These are phyloP conservation scores for Diorhabda sublineata DNA, from an alignment of 1,140 invertebrate species.

Conservation along the genomic window DNA sequence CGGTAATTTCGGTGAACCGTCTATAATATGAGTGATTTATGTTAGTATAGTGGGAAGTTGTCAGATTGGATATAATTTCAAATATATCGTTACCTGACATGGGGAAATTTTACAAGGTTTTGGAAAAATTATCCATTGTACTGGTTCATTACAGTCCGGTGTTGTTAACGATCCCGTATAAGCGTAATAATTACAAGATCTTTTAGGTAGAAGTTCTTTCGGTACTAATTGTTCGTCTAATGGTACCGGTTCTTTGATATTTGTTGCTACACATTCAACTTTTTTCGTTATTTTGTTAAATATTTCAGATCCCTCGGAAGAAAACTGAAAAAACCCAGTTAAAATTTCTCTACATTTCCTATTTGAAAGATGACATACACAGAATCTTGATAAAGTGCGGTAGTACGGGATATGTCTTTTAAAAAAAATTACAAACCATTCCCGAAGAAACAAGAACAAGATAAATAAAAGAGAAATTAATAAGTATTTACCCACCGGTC, in stretches of 20 bases:
- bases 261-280: neutral
- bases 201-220: slow-evolving; percentile 49
- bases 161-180: slow-evolving; percentile 74
- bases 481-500: too few species aligned
- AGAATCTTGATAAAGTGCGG: too few species aligned
- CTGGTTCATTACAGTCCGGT: slow-evolving; percentile 65
- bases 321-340: neutral
- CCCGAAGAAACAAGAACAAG: too few species aligned
- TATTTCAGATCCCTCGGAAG: neutral
- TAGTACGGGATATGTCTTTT: too few species aligned
- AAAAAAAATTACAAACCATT: too few species aligned
- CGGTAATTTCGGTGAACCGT: too few species aligned
- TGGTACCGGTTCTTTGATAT: neutral
- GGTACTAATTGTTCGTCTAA: slow-evolving; percentile 15
- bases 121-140: slow-evolving; percentile 67
- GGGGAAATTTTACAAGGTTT: slow-evolving; percentile 52
- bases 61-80: too few species aligned
- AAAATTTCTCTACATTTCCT: too few species aligned
- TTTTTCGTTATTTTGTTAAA: slow-evolving; percentile 2
- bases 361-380: too few species aligned
- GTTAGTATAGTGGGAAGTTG: too few species aligned
- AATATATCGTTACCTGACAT: neutral
- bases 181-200: slow-evolving; percentile 54
- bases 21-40: too few species aligned
- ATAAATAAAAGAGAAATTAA: too few species aligned